phyloP scores from a whole-genome alignment of 2,113 vertebrate genomes.

The Cygnus buccinator region DNA sequence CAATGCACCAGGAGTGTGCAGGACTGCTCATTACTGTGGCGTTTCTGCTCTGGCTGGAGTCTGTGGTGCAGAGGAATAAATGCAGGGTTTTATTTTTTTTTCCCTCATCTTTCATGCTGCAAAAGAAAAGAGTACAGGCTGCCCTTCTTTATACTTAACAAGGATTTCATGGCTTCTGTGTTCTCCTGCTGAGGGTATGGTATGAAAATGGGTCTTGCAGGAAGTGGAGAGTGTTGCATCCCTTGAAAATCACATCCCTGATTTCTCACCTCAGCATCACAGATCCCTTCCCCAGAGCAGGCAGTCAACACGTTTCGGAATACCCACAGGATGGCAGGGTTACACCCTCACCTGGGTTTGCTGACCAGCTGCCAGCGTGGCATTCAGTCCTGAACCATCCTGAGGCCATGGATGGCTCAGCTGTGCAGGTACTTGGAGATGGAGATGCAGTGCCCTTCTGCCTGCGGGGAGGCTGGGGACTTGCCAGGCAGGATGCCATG shows the following conservation, averaged over 20 bases:
- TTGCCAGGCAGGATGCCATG: neutral
- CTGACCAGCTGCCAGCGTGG: neutral
- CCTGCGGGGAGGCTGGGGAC: neutral
- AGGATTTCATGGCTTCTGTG: neutral
- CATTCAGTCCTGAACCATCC: neutral
- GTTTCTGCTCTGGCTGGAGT: neutral
- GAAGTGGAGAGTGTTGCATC: fast-evolving
- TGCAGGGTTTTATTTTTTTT: too few species aligned
- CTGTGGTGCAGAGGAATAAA: neutral
- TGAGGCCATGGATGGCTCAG: neutral
- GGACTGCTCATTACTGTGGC: neutral
- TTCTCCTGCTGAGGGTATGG: neutral
- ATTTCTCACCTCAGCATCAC: neutral
- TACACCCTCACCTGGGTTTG: neutral
- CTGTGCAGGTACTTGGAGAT: neutral
- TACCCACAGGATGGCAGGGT: neutral
- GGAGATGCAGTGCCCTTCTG: neutral
- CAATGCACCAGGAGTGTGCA: fast-evolving
- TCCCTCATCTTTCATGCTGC: neutral
- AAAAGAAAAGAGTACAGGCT: neutral
- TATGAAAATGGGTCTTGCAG: neutral
- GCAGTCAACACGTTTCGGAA: neutral
- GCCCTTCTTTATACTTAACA: neutral
- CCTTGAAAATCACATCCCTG: neutral
- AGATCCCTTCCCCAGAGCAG: neutral